phyloP scores from a whole-genome alignment of 2,113 vertebrate genomes.

The Lycocorax pyrrhopterus region DNA sequence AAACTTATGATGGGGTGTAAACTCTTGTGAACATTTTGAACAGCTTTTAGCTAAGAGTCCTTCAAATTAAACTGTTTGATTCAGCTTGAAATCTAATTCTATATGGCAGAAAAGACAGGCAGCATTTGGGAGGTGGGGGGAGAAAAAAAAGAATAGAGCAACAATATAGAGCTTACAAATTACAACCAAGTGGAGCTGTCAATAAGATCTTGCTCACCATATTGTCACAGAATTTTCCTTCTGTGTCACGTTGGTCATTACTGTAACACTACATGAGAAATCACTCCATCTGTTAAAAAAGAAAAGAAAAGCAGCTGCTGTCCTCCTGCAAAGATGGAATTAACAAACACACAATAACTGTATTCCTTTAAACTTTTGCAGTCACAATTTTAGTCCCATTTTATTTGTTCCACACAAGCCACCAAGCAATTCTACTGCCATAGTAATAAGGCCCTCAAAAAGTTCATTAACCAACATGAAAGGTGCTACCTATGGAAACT shows the following conservation, averaged over 20 bases:
- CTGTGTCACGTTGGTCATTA: constrained; percentile 72
- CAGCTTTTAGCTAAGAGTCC: constrained; percentile 22
- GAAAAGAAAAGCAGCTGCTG: constrained; percentile 74
- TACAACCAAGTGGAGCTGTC: constrained; percentile 67
- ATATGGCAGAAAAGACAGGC: constrained; percentile 43
- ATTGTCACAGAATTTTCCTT: constrained; percentile 74
- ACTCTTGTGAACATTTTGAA: constrained; percentile 21
- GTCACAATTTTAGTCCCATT: constrained; percentile 64
- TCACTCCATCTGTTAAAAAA: constrained; percentile 79
- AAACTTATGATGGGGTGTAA: neutral
- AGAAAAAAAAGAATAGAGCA: constrained; percentile 37
- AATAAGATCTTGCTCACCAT: constrained; percentile 73
- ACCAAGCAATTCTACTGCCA: constrained; percentile 42
- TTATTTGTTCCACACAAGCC: constrained; percentile 57
- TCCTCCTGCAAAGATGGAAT: constrained; percentile 69
- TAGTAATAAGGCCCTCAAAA: constrained; percentile 31
- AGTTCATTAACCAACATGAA: neutral
- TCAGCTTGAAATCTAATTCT: constrained; percentile 35
- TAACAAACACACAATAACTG: constrained; percentile 71
- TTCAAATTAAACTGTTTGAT: constrained; percentile 28
- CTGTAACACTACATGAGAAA: constrained; percentile 77
- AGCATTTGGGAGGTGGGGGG: constrained; percentile 53
- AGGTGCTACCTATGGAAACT: neutral
- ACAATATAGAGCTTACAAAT: constrained; percentile 37
- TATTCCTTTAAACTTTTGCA: constrained; percentile 68